Percentiles rank a stretch among this genome's conserved stretches.
Conservation (phyloP, 2,113 vertebrate genomes). For the Elephantulus edwardii region DNA sequence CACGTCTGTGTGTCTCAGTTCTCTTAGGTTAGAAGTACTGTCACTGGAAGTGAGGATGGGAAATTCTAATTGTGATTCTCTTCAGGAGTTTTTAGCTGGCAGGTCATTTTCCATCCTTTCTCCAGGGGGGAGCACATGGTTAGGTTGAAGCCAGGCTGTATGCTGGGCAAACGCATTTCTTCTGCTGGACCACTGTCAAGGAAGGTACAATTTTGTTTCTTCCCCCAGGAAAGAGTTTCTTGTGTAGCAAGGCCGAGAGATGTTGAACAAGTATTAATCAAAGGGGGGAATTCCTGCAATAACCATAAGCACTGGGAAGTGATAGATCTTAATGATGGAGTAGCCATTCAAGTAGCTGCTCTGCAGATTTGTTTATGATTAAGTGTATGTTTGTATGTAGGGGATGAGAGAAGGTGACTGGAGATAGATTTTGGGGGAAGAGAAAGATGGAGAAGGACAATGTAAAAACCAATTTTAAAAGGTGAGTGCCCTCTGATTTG, state of each 20-base stretch:
- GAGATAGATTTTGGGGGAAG: slow-evolving; percentile 37
- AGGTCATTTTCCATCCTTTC: slow-evolving; percentile 78
- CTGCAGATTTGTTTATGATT: slow-evolving; percentile 47
- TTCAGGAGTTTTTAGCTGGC: slow-evolving; percentile 44
- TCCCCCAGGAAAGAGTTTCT: slow-evolving; percentile 69
- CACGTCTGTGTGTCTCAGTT: slow-evolving; percentile 19
- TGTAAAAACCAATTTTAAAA: slow-evolving; percentile 39
- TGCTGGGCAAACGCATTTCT: slow-evolving; percentile 63
- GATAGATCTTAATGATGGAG: slow-evolving; percentile 58
- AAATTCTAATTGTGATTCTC: slow-evolving; percentile 63
- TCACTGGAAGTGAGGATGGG: slow-evolving; percentile 59
- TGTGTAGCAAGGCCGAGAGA: slow-evolving; percentile 43
- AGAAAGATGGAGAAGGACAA: slow-evolving; percentile 22
- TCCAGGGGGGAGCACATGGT: slow-evolving; percentile 69
- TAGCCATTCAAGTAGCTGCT: background rate
- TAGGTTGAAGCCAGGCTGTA: background rate
- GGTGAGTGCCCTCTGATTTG: slow-evolving; percentile 33
- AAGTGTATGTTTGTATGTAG: background rate
- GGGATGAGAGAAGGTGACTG: slow-evolving; percentile 12
- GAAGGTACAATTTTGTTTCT: slow-evolving; percentile 72
- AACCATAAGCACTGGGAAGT: background rate
- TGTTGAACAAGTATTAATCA: slow-evolving; percentile 64
- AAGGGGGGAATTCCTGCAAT: slow-evolving; percentile 16
- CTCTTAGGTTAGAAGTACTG: slow-evolving; percentile 64
- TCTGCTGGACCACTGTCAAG: slow-evolving; percentile 64